Percentiles rank a stretch among this genome's conserved stretches.
phyloP scores from a whole-genome alignment of 37 sponge, comb jelly and placozoan species.

The Oscarella lobularis region DNA sequence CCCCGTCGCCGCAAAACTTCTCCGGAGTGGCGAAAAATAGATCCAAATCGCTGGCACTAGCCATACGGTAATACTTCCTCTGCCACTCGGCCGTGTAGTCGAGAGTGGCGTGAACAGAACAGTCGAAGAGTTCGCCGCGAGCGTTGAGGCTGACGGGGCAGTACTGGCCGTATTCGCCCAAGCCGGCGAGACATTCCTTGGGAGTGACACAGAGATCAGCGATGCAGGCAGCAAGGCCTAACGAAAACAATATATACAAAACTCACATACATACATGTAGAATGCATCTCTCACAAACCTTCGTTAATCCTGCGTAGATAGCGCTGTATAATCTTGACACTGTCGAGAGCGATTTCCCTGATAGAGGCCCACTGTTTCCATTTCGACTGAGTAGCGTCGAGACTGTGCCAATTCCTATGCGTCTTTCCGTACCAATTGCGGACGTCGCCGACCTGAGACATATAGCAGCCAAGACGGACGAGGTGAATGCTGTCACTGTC shows the following conservation, averaged over 20 bases:
- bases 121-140: slow-evolving; percentile 63
- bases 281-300: too few species aligned
- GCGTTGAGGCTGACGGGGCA: slow-evolving; percentile 82
- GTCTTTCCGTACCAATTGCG: slow-evolving; percentile 42
- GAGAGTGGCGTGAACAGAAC: slow-evolving; percentile 35
- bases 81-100: slow-evolving; percentile 66
- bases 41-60: slow-evolving; percentile 31
- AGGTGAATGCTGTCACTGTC: slow-evolving; percentile 47
- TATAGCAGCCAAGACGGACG: slow-evolving; percentile 27
- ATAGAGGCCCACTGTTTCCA: slow-evolving; percentile 64
- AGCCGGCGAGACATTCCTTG: slow-evolving; percentile 37
- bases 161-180: slow-evolving; percentile 71
- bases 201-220: slow-evolving; percentile 76
- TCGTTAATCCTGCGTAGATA: not conserved
- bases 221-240: slow-evolving; percentile 78
- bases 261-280: not conserved
- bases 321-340: not conserved
- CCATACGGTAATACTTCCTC: slow-evolving; percentile 61
- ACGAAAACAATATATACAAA: not conserved
- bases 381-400: slow-evolving; percentile 57
- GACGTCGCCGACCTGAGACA: slow-evolving; percentile 39
- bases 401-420: slow-evolving; percentile 64
- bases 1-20: slow-evolving; percentile 36
- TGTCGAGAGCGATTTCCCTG: slow-evolving; percentile 4
- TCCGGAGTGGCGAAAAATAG: slow-evolving; percentile 56